A percentile compares a stretch with the other conserved stretches of the same genome.
Evolutionary conservation across 2,888 invertebrate genomes (phyloP).

Genomic region (Ferdinandea cuprea): DNA sequence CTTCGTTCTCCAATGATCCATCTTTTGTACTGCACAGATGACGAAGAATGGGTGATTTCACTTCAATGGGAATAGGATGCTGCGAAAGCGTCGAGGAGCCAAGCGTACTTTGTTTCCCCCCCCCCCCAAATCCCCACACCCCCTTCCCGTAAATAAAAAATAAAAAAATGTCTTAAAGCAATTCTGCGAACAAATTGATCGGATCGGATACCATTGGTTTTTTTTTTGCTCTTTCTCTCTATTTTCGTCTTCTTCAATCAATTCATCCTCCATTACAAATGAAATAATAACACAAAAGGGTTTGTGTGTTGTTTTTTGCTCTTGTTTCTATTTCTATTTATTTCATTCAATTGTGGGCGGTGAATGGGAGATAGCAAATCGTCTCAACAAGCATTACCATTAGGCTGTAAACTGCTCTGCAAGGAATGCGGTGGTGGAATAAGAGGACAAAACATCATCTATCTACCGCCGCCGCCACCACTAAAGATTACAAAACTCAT

Average conservation of each 20-base stretch:
- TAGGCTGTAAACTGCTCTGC: constrained; percentile 48
- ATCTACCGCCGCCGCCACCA: constrained; percentile 4
- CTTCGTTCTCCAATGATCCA: constrained; percentile 42
- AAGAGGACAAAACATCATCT: not conserved
- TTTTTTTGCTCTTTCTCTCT: not conserved
- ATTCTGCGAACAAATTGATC: constrained; percentile 57
- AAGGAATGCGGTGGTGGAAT: not conserved
- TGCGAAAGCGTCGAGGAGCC: constrained; percentile 20
- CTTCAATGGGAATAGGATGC: constrained; percentile 39
- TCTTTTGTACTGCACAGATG: constrained; percentile 61
- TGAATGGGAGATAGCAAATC: constrained; percentile 21
- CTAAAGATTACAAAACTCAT: constrained; percentile 54
- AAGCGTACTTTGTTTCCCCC: constrained; percentile 7
- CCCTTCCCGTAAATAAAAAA: not conserved
- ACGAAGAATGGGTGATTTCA: constrained; percentile 60
- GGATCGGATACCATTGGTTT: constrained; percentile 44
- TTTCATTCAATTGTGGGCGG: constrained; percentile 1
- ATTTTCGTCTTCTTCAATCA: constrained; percentile 3
- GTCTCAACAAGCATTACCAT: constrained; percentile 38
- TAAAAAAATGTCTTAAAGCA: constrained; percentile 31
- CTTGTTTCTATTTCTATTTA: constrained; percentile 27
- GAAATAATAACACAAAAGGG: constrained; percentile 56
- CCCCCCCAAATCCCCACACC: no score
- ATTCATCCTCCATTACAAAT: constrained; percentile 32
- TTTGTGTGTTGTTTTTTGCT: constrained; percentile 19